phyloP scores from a whole-genome alignment of 2,797 vertebrate species.

The Erethizon dorsatum region DNA sequence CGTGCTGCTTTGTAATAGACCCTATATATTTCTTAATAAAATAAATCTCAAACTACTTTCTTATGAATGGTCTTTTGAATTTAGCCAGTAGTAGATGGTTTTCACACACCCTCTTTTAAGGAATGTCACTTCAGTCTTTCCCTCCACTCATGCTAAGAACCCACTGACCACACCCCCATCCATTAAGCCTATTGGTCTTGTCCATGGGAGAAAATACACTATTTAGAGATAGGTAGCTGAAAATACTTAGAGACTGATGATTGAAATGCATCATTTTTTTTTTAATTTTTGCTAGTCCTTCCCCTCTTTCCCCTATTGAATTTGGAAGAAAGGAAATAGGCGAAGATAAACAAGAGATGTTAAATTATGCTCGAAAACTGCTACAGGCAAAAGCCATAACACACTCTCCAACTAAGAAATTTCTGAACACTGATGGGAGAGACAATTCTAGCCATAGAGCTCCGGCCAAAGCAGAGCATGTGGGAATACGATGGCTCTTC shows the following conservation, averaged over 20 bases:
- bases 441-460: neutral
- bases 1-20: slow-evolving; percentile 61
- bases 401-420: neutral
- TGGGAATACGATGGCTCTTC: neutral
- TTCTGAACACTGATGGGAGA: neutral
- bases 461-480: neutral
- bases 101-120: neutral
- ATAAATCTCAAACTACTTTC: slow-evolving; percentile 26
- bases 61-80: slow-evolving; percentile 34
- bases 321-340: neutral
- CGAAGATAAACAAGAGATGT: neutral
- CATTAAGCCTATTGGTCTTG: neutral
- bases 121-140: neutral
- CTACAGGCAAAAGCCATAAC: neutral
- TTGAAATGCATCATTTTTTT: neutral
- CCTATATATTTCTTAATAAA: slow-evolving; percentile 82
- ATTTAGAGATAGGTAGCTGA: neutral
- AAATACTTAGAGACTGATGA: neutral
- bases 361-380: neutral
- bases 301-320: neutral
- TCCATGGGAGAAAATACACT: neutral
- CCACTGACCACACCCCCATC: neutral
- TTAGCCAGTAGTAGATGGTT: neutral
- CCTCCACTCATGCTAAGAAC: neutral
- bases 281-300: neutral